A percentile compares a stretch with the other conserved stretches of the same genome.
These are phyloP conservation scores for Campylorhamphus procurvoides DNA, from an alignment of 2,113 vertebrate species.

Conservation along the genomic window DNA sequence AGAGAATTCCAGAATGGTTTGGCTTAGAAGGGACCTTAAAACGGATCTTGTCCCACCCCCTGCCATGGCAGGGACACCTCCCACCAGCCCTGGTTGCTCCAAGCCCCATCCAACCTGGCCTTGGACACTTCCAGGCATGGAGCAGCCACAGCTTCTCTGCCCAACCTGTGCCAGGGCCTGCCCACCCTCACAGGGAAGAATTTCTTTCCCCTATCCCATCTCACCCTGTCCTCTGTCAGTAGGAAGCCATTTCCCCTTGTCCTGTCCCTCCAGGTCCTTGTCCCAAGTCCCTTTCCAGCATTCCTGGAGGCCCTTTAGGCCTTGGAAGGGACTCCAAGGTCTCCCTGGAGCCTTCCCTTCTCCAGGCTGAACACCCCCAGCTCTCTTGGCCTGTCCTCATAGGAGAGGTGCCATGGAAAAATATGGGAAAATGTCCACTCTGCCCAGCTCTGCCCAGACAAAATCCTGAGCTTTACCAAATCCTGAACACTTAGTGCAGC, in stretches of 20 bases:
- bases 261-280: neutral
- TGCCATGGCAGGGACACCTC: neutral
- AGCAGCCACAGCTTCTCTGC: neutral
- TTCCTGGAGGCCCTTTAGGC: neutral
- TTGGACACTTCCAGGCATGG: neutral
- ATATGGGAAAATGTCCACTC: neutral
- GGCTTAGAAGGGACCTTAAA: neutral
- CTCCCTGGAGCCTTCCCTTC: neutral
- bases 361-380: neutral
- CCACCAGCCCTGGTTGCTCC: neutral
- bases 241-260: neutral
- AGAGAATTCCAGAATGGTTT: neutral
- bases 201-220: neutral
- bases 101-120: accelerated
- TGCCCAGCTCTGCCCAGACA: neutral
- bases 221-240: neutral
- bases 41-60: accelerated
- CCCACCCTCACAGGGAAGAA: accelerated
- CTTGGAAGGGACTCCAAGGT: neutral
- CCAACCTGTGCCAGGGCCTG: neutral
- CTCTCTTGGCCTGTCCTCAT: neutral
- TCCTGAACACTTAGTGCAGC: neutral
- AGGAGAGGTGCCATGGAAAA: neutral
- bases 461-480: neutral
- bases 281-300: neutral